Base-by-base conservation (phyloP, 2,113 vertebrate genomes). In the Python bivittatus region DNA sequence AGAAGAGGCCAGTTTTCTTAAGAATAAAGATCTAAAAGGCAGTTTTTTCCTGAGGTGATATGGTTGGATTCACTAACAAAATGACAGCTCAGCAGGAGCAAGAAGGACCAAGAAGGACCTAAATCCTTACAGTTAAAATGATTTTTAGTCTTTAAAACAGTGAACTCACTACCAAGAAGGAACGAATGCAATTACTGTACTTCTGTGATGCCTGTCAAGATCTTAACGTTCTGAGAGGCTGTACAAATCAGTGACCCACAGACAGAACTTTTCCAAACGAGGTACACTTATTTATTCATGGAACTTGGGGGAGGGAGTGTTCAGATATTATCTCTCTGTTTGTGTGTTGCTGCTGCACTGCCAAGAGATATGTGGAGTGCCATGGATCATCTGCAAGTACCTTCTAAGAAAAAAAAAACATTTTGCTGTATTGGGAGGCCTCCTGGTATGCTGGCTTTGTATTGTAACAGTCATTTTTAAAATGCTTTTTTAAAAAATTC, bases 141-240 rank as follows among this genome's bases (percentile, higher is more conserved):
- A 61, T 52, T 60, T 83, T 54, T 88, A 83, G 53, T 48, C 42
- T 38, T 60, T 61, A 84, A 60, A 89, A 84, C 54, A 48, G 33
- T 38, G 54, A 84, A 27, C 42, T 84, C 27, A 58, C 68, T 25
- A 83, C 64, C 15, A 22, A 84, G 27, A 52, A 84, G 42, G 11
- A 92, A 88, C 79, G 54, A 83, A 79, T 13, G 27, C 58, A 60
- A 92, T 88, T 52, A 38, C n/a, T n/a, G n/a, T n/a, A n/a, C 54
- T 9, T 57, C 38, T 48, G 53, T 12, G 9, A 29, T 44, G 53
- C 38, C 64, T 84, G 27, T 72, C 91, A 83, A 48, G 61, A 88
- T 79, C 53, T 17, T 79, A 79, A 57, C 25, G 88, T 88, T 79
- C 91, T 48, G 52, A 42, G 25, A 22, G 27, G 64, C 15, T 44